Evolutionary conservation across 2,888 invertebrate species (phyloP), one percentile per base, ranked within the genome.

Genomic region (Idaea dimidiata): DNA sequence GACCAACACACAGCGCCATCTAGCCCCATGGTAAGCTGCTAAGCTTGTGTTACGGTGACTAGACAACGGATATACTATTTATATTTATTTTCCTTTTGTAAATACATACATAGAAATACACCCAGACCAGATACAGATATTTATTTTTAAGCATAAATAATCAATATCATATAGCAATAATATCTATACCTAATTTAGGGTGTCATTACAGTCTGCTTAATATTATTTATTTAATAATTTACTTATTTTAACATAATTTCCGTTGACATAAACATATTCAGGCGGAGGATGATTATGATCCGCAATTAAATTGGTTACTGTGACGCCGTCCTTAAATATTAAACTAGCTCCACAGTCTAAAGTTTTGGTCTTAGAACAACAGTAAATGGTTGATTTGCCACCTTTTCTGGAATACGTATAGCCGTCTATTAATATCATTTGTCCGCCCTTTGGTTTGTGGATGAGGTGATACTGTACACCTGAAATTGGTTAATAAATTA

Each of bases 271-370:
- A 6, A 16, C 10, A 55, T 57, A 57, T 2, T 14, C 17, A 8
- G 57, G 57, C 16, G 62, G 59, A 4, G 24, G 54, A 55, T 62
- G 62, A 8, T 24, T 62, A 16, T 62, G 62, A 10, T 53, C 7
- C 4, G 56, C 58, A 24, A 57, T 62, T 0, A 63, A 60, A 0
- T 24, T 16, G 0, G 43, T 59, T 17, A 74, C 64, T 6, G 6
- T 55, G 3, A 72, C 71, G 8, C 70, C 54, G 0, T 32, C 1
- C 18, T 64, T 57, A 7, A 77, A 60, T 58, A 71, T 74, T 0
- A 77, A 66, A 16, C 63, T 66, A 0, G 76, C 80, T 53, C 69
- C 77, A 63, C 81, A 81, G 0, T 75, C 76, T 0, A 54, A 17
- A 17, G n/a, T 16, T 4, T 57, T 17, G 33, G 60, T 33, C 16